Evolutionary conservation across 2,888 invertebrate species (phyloP).

Genomic region (Anagyrus pseudococci): DNA sequence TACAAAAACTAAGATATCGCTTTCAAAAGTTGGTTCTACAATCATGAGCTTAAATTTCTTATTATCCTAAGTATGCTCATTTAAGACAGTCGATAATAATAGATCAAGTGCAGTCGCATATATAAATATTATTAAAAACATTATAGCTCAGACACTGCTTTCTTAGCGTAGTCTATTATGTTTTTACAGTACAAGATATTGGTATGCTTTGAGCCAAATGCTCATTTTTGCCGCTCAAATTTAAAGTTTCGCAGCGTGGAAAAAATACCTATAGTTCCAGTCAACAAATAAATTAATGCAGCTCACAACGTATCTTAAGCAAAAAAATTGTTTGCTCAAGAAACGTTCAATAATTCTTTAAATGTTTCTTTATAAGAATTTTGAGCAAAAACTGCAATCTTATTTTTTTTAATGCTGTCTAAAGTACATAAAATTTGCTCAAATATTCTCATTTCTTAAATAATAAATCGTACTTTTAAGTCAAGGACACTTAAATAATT

Average conservation of each 20-base stretch:
- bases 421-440: no score
- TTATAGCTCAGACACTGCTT: constrained; percentile 25
- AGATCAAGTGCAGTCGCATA: no score
- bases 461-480: no score
- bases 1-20: background rate
- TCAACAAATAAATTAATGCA: background rate
- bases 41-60: background rate
- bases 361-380: background rate
- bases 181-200: constrained; percentile 17
- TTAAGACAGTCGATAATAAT: no score
- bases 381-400: background rate
- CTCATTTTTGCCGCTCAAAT: constrained; percentile 16
- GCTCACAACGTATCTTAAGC: background rate
- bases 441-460: no score
- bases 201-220: constrained; percentile 13
- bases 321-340: background rate
- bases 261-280: constrained; percentile 26
- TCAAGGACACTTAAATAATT: no score
- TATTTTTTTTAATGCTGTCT: no score
- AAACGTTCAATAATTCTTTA: no score
- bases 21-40: background rate
- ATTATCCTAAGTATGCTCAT: no score
- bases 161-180: constrained; percentile 24
- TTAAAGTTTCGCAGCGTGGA: constrained; percentile 23
- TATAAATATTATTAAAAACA: constrained; percentile 21